phyloP scores from a whole-genome alignment of 2,888 invertebrate genomes.

The Pachliopta kotzebuea region DNA sequence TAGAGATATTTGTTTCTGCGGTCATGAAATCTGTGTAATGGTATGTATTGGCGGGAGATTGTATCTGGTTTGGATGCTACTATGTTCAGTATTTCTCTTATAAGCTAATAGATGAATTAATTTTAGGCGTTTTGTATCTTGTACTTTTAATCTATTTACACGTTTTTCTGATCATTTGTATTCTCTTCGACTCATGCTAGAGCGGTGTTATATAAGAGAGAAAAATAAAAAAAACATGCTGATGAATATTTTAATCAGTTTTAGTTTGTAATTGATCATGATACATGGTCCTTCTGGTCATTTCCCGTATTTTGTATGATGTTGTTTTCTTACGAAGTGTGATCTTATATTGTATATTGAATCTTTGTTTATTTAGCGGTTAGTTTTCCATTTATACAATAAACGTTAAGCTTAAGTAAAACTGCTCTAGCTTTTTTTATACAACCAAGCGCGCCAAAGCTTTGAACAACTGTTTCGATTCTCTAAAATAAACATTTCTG shows the following conservation, averaged over 20 bases:
- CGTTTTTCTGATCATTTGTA: slow-evolving; percentile 18
- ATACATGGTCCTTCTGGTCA: no score
- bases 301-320: neutral
- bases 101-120: slow-evolving; percentile 19
- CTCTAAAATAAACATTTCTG: slow-evolving; percentile 62
- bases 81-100: slow-evolving; percentile 5
- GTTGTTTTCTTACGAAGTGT: slow-evolving; percentile 11
- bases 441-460: slow-evolving; percentile 50
- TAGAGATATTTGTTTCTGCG: no score
- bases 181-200: slow-evolving; percentile 6
- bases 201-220: slow-evolving; percentile 5
- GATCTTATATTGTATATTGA: slow-evolving; percentile 12
- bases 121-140: slow-evolving; percentile 17
- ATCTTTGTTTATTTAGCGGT: slow-evolving; percentile 16
- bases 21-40: no score
- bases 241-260: no score
- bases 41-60: no score
- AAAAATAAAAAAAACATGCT: neutral
- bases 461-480: slow-evolving; percentile 54
- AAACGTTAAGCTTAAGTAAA: slow-evolving; percentile 14
- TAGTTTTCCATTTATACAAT: slow-evolving; percentile 16
- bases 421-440: slow-evolving; percentile 41
- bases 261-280: no score
- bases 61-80: no score
- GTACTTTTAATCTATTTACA: slow-evolving; percentile 15